Base-by-base conservation (phyloP, 2,888 invertebrate genomes). In the Agrilus biguttatus region DNA sequence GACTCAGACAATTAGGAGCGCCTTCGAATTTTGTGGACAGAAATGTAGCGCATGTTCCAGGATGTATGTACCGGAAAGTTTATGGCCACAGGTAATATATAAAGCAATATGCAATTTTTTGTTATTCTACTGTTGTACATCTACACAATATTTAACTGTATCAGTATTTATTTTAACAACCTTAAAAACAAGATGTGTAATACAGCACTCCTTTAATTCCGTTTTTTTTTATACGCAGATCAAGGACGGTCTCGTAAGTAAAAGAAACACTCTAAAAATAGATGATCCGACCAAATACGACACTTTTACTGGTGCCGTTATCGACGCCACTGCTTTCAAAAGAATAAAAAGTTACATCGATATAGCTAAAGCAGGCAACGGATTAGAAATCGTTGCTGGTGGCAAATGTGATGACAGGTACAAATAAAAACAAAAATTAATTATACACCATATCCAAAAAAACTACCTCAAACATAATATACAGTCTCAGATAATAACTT, bases 21-120 rank as follows among this genome's bases (percentile, higher is more conserved):
- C 96, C 2, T 98, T 95, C 66, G 98, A 99, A 69, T 99, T 81
- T 65, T 84, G 83, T 58, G 97, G 97, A 2, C 98, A 99, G 63
- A 98, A 98, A 65, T 98, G 98, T 67, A 97, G 96, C 2, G 98
- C 98, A 1, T 93, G 93, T 62, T 92, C 95, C n/a, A 77, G 98
- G 57, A 80, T 95, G 73, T 99, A 95, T 67, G 82, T 95, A 40
- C 95, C 98, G 1, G 77, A 83, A 60, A 92, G 92, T 3, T 63
- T 93, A 39, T 92, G 90, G 87, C 70, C 75, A 21, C 60, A 75
- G 62, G 75, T 83, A 57, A 17, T 17, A 3, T 17, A 17, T 17
- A 17, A 2, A 17, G 17, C 17, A 17, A 4, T 17, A 17, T n/a
- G 4, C 17, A 17, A 17, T 17, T 17, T 17, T 17, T 17, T 17